phyloP scores from a whole-genome alignment of 2,797 vertebrate genomes.

The Catamblyrhynchus diadema region DNA sequence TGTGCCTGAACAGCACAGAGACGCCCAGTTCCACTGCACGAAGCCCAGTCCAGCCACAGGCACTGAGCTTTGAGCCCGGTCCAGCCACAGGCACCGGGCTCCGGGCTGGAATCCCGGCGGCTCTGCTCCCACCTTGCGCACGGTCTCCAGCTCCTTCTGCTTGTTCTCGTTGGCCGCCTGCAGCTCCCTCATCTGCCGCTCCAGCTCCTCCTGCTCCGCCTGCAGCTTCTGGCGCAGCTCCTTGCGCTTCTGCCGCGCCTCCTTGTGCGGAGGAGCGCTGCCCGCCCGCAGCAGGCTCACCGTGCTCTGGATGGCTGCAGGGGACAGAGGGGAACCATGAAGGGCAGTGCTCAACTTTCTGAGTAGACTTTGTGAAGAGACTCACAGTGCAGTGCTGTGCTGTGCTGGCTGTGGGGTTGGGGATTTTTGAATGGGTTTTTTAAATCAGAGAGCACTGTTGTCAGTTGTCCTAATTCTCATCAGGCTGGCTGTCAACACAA shows the following conservation, averaged over 20 bases:
- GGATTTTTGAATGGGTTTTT: background rate
- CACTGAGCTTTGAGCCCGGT: background rate
- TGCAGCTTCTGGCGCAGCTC: slow-evolving; percentile 85
- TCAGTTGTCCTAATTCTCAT: background rate
- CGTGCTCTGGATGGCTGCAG: slow-evolving; percentile 87
- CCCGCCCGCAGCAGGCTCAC: slow-evolving; percentile 82
- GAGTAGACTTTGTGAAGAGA: background rate
- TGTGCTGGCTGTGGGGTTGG: fast-evolving
- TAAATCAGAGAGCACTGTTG: background rate
- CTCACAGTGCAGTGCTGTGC: fast-evolving
- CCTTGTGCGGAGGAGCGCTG: slow-evolving; percentile 86
- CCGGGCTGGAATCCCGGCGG: background rate
- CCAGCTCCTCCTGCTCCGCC: slow-evolving; percentile 90
- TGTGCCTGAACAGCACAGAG: background rate
- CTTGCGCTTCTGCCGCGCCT: slow-evolving; percentile 85
- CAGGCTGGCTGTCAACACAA: background rate
- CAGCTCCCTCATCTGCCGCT: slow-evolving; percentile 90
- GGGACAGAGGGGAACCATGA: background rate
- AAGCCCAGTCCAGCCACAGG: background rate
- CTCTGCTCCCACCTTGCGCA: slow-evolving; percentile 83
- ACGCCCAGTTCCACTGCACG: background rate
- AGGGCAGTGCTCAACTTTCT: background rate
- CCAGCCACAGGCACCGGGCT: background rate
- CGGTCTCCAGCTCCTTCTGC: slow-evolving; percentile 89
- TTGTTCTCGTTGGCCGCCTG: slow-evolving; percentile 91